A percentile compares a stretch with the other conserved stretches of the same genome.
Evolutionary conservation across 2,888 invertebrate species (phyloP).

Genomic region (Cordilura impudica): DNA sequence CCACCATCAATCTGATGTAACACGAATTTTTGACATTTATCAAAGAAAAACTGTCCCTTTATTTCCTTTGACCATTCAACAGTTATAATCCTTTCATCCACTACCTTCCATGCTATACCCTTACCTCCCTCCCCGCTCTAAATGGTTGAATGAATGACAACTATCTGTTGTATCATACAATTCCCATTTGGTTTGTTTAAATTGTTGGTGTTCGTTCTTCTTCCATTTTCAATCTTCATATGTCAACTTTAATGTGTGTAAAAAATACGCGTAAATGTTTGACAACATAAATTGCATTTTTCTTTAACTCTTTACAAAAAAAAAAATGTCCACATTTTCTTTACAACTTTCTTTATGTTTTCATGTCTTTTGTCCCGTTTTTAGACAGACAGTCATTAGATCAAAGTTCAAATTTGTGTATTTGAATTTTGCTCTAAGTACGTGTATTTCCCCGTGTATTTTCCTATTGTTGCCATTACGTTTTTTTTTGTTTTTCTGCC

Average conservation of each 20-base stretch:
- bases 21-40: conserved; percentile 59
- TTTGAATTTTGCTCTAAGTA: conserved; percentile 59
- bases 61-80: conserved; percentile 42
- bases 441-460: conserved; percentile 21
- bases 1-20: conserved; percentile 54
- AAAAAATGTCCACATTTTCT: conserved; percentile 2
- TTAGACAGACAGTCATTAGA: conserved; percentile 36
- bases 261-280: conserved; percentile 42
- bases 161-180: neutral
- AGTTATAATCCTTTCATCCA: conserved; percentile 27
- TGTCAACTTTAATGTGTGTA: conserved; percentile 12
- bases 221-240: too few relatives aligned
- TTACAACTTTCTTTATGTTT: conserved; percentile 37
- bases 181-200: conserved; percentile 34
- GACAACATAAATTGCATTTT: conserved; percentile 50
- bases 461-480: conserved; percentile 30
- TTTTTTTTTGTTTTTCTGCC: conserved; percentile 2
- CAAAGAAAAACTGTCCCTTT: conserved; percentile 44
- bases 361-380: neutral
- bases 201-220: conserved; percentile 22
- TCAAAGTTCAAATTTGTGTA: conserved; percentile 62
- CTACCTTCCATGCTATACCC: neutral
- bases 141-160: too few relatives aligned
- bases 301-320: conserved; percentile 1
- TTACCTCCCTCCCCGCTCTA: neutral